Percentiles rank a stretch among this genome's conserved stretches.
phyloP scores from a whole-genome alignment of 2,113 vertebrate genomes.

The Cinclus mexicanus region DNA sequence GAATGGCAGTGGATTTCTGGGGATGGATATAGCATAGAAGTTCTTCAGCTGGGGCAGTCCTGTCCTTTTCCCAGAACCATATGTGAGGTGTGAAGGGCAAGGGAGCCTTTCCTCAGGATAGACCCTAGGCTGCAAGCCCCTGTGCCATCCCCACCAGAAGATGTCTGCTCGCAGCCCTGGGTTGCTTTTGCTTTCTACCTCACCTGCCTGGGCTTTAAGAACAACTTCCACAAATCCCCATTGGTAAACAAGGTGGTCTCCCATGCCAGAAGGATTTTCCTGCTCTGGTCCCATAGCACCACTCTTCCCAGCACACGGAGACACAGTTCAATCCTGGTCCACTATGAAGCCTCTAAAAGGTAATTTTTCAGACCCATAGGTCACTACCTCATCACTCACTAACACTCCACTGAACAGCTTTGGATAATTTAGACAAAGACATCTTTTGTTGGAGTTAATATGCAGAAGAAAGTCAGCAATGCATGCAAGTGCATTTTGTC shows the following conservation, averaged over 20 bases:
- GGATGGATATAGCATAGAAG: background rate
- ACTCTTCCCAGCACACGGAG: background rate
- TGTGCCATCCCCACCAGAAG: background rate
- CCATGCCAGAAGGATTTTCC: fast-evolving
- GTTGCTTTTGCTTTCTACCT: background rate
- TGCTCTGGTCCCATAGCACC: background rate
- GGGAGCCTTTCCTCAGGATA: background rate
- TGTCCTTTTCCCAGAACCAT: background rate
- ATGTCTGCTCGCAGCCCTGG: background rate
- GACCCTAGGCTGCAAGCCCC: background rate
- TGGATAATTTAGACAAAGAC: background rate
- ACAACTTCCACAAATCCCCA: background rate
- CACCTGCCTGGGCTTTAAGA: background rate
- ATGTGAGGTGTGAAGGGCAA: background rate
- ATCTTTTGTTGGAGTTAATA: background rate
- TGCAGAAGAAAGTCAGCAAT: background rate
- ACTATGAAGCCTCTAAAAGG: background rate
- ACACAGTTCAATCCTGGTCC: too few relatives aligned
- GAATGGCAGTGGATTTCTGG: background rate
- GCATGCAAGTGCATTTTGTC: background rate
- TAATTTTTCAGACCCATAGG: background rate
- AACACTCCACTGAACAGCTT: background rate
- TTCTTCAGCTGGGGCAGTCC: background rate
- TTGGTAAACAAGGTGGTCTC: background rate
- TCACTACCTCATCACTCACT: background rate